Evolutionary conservation across 2,113 vertebrate species (phyloP), one percentile per base, ranked within the genome.

Genomic region (Myrmecobius fasciatus): DNA sequence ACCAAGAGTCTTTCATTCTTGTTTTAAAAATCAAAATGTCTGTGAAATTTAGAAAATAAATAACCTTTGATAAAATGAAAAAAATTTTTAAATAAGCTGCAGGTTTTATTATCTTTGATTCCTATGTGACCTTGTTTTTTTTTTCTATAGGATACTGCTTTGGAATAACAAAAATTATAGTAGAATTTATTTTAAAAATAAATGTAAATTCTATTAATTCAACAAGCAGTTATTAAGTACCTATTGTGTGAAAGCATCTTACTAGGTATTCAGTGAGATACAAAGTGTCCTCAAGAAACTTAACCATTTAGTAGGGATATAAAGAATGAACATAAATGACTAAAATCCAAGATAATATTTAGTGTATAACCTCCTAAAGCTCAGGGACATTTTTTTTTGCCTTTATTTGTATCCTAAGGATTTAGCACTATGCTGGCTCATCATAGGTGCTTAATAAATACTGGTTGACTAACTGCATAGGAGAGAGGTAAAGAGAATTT

Each of bases 31-130:
- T 96, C 93, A 93, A 96, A 95, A 90, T 93, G 91, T 95, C 46
- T 52, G 93, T 90, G 97, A 96, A 89, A 75, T 96, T 95, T 98
- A 97, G 97, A 92, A 8, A 31, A 89, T 36, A 75, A 60, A n/a
- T 75, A 75, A 25, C 46, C 97, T 97, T 95, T 89, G 97, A 97
- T 54, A 97, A 96, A 96, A 96, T 96, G 97, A 97, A 97, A 96
- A 96, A 67, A 83, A 97, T 93, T 92, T 83, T 43, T 83, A 22
- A 83, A 83, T 83, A 83, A 43, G 93, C 94, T 52, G 54, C 95
- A 89, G 94, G 94, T 67, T 97, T 97, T 98, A 97, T 98, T 95
- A 97, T 92, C 96, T 98, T 96, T 96, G 95, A 92, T 97, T 98
- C 95, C 97, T 94, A 91, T 96, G 96, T 90, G 2, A 22, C 48